phyloP scores from a whole-genome alignment of 30 jellyfish, hydroid and myxozoan genomes.

The Turritopsis dohrnii region DNA sequence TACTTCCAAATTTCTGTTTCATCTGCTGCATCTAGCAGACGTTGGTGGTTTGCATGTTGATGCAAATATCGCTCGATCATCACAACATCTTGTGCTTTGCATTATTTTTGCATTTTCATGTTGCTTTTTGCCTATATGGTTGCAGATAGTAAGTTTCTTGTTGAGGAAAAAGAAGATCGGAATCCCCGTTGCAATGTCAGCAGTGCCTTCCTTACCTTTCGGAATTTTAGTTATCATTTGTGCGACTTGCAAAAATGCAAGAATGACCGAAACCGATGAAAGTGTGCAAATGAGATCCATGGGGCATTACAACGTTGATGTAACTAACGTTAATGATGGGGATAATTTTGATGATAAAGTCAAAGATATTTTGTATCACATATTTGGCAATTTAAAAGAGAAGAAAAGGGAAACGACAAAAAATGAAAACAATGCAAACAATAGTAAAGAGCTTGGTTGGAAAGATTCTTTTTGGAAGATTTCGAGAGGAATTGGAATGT shows the following conservation, averaged over 20 bases:
- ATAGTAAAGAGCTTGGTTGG: too few species aligned
- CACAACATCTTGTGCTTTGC: background rate
- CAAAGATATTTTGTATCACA: too few species aligned
- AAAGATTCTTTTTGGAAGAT: background rate
- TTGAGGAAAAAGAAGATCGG: background rate
- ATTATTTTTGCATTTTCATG: background rate
- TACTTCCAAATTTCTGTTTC: background rate
- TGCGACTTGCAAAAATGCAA: background rate
- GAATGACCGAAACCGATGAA: background rate
- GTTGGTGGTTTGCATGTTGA: background rate
- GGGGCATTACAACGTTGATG: background rate
- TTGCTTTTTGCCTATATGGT: background rate
- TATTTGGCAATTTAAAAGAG: background rate
- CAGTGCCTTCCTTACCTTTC: background rate
- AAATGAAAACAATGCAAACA: too few species aligned
- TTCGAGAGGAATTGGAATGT: background rate
- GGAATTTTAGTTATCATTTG: background rate
- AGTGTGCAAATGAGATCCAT: background rate
- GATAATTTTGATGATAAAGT: background rate
- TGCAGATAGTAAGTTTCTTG: background rate
- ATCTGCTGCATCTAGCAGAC: background rate
- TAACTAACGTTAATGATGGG: background rate
- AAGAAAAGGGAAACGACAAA: too few species aligned
- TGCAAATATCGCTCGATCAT: background rate
- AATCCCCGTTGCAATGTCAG: background rate